phyloP scores from a whole-genome alignment of 2,113 vertebrate species.

The Talpa occidentalis region DNA sequence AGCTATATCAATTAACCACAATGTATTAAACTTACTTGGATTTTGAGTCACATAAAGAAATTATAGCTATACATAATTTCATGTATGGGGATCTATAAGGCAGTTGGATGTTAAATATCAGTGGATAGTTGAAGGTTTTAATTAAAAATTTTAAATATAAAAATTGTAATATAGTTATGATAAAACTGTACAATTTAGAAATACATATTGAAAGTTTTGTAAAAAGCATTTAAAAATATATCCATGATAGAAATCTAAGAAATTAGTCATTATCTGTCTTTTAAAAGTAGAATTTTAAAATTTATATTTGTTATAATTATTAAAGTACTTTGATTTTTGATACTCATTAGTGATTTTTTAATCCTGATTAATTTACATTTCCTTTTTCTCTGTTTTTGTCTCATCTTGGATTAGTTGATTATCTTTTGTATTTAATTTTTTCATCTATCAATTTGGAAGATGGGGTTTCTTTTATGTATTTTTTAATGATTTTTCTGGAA shows the following conservation, averaged over 20 bases:
- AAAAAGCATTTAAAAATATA: neutral
- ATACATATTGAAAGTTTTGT: conserved; percentile 18
- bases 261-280: neutral
- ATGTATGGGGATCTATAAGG: neutral
- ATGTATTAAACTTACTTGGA: neutral
- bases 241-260: neutral
- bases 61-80: neutral
- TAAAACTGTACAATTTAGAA: neutral
- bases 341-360: neutral
- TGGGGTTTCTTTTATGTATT: neutral
- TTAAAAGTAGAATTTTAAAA: neutral
- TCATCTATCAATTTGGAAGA: neutral
- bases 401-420: neutral
- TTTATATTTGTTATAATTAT: neutral
- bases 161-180: neutral
- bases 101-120: neutral
- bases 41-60: conserved; percentile 18
- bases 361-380: neutral
- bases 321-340: neutral
- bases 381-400: neutral
- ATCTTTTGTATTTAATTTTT: neutral
- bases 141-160: conserved; percentile 10
- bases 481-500: neutral
- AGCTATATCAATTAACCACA: neutral
- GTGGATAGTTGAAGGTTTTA: neutral